Percentiles rank a stretch among this genome's conserved stretches.
Evolutionary conservation across 1,140 invertebrate species (phyloP).

Genomic region (Lordiphosa mommai): DNA sequence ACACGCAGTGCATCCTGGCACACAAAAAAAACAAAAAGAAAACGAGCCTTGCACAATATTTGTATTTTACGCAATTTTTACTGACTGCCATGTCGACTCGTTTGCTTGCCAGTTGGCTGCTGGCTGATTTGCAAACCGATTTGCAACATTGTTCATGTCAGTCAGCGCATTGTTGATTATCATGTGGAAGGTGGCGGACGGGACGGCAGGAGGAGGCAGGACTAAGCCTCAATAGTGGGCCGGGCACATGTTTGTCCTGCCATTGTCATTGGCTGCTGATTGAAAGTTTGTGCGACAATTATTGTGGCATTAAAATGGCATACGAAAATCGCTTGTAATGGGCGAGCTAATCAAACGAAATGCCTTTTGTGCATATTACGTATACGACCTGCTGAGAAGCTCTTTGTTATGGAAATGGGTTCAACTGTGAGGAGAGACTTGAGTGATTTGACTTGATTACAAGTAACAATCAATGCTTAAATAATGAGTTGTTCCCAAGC

Average conservation of each 20-base stretch:
- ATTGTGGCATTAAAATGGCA: slow-evolving; percentile 57
- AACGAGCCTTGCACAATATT: slow-evolving; percentile 65
- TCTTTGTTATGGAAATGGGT: too few species aligned
- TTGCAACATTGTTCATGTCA: slow-evolving; percentile 70
- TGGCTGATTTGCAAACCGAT: slow-evolving; percentile 70
- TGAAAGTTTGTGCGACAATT: slow-evolving; percentile 70
- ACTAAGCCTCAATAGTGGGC: slow-evolving; percentile 20
- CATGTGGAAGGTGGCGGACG: slow-evolving; percentile 18
- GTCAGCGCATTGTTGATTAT: slow-evolving; percentile 67
- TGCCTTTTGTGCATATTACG: slow-evolving; percentile 6
- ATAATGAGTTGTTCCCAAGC: too few species aligned
- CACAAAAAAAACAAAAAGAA: slow-evolving; percentile 43
- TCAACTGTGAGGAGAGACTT: too few species aligned
- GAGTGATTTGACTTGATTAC: too few species aligned
- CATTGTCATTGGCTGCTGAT: slow-evolving; percentile 54
- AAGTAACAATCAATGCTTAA: too few species aligned
- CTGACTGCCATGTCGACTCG: slow-evolving; percentile 44
- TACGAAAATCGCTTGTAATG: slow-evolving; percentile 24
- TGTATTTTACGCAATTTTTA: slow-evolving; percentile 78
- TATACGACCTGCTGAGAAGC: not conserved
- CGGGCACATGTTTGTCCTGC: slow-evolving; percentile 31
- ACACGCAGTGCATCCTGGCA: slow-evolving; percentile 51
- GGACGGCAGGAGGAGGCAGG: not conserved
- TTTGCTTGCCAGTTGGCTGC: too few species aligned
- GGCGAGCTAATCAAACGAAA: slow-evolving; percentile 54